Evolutionary conservation across 1,140 invertebrate species (phyloP), one percentile per base, ranked within the genome.

Genomic region (Xylocopa sonorina): DNA sequence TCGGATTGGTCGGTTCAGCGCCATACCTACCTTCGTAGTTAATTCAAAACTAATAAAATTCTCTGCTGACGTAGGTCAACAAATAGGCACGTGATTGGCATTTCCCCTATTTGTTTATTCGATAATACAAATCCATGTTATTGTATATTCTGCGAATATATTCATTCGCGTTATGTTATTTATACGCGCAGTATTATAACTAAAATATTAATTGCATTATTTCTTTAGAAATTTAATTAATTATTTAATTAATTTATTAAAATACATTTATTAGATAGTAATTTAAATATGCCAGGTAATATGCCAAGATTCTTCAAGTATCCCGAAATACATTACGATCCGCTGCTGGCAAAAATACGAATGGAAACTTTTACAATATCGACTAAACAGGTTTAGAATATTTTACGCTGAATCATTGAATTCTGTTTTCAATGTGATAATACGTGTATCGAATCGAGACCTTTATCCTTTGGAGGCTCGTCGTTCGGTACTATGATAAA

Each of bases 11-110:
- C 86, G 74, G 84, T 73, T 89, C 58, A 82, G 82, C 80, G 89
- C 90, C 90, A 92, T 91, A 91, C 92, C 91, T 92, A 89, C 89
- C 88, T 89, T 87, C 85, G 88, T 90, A 90, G 90, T 91, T 90
- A 88, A 85, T 74, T 79, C 74, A 82, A 43, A 76, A 68, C 58
- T n/a, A 69, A 43, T 27, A 34, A 51, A 68, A 78, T 77, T 83
- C 58, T 41, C 50, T 66, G 81, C 51, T 86, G 67, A 69, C 80
- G 67, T 80, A 83, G 79, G 53, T 50, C 50, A 50, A 10, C 27
- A 27, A 48, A 34, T 2, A 16, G 14, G 21, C 6, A 32, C 12
- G 53, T 14, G 21, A 50, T 38, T 12, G 29, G 69, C 41, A 41
- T 60, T 63, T 10, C 14, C 9, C 3, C 38, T 62, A 34, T 24